These are phyloP conservation scores for Amblyteles armatorius DNA, from an alignment of 2,888 invertebrate species.

Conservation along the genomic window DNA sequence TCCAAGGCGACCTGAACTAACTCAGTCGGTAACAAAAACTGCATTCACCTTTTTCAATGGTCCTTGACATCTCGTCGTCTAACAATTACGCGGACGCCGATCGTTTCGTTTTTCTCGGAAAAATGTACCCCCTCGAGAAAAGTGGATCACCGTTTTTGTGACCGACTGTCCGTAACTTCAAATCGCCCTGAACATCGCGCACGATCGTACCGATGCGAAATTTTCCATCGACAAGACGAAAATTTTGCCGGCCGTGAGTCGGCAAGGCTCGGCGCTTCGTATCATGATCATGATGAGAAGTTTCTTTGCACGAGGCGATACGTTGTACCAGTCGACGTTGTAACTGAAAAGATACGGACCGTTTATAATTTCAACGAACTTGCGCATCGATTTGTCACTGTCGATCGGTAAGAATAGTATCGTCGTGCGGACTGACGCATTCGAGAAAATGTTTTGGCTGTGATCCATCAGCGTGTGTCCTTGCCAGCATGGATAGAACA, in stretches of 20 bases:
- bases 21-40: too few relatives aligned
- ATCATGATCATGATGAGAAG: conserved; percentile 57
- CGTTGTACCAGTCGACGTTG: conserved; percentile 38
- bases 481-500: conserved; percentile 60
- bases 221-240: conserved; percentile 53
- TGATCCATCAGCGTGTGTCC: conserved; percentile 62
- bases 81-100: too few relatives aligned
- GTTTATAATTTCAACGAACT: neutral
- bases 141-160: too few relatives aligned
- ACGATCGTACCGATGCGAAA: conserved; percentile 30
- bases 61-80: too few relatives aligned
- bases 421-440: conserved; percentile 47
- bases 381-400: too few relatives aligned
- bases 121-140: too few relatives aligned
- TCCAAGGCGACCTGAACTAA: too few relatives aligned
- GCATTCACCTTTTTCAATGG: too few relatives aligned
- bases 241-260: conserved; percentile 45
- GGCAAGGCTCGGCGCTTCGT: conserved; percentile 54
- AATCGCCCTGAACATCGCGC: too few relatives aligned
- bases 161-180: too few relatives aligned
- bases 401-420: neutral
- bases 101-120: too few relatives aligned
- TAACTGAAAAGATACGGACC: conserved; percentile 15
- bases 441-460: conserved; percentile 53
- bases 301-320: conserved; percentile 31